These are phyloP conservation scores for Bombus pyrosoma DNA, from an alignment of 1,140 invertebrate species.

Conservation along the genomic window DNA sequence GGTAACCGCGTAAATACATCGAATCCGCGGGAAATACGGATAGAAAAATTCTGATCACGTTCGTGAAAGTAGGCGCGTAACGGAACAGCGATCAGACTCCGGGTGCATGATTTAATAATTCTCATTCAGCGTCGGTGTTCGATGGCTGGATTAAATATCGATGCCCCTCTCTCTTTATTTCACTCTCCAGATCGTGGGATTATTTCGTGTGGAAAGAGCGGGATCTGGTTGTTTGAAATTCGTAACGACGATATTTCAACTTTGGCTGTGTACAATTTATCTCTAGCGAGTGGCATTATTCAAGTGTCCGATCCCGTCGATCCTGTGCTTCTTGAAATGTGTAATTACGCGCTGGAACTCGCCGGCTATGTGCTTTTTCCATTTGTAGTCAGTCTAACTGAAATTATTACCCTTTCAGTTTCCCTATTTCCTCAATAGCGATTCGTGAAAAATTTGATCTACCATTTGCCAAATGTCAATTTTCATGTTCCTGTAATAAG, in stretches of 20 bases:
- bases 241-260: slow-evolving; percentile 3
- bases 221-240: background rate
- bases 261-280: background rate
- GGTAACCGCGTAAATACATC: background rate
- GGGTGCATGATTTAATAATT: slow-evolving; percentile 40
- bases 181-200: background rate
- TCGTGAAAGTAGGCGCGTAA: background rate
- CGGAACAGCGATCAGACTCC: background rate
- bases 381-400: background rate
- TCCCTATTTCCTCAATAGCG: background rate
- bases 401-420: background rate
- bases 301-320: background rate
- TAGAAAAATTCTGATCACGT: slow-evolving; percentile 30
- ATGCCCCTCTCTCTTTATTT: background rate
- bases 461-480: background rate
- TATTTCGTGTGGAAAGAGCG: slow-evolving; percentile 5
- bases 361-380: rapidly evolving
- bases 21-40: background rate
- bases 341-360: background rate
- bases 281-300: background rate
- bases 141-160: slow-evolving; percentile 38
- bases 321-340: background rate
- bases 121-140: slow-evolving; percentile 10
- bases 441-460: background rate
- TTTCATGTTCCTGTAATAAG: too few species aligned